Conservation (phyloP, 1,140 invertebrate genomes). For the Campoletis sonorensis region DNA sequence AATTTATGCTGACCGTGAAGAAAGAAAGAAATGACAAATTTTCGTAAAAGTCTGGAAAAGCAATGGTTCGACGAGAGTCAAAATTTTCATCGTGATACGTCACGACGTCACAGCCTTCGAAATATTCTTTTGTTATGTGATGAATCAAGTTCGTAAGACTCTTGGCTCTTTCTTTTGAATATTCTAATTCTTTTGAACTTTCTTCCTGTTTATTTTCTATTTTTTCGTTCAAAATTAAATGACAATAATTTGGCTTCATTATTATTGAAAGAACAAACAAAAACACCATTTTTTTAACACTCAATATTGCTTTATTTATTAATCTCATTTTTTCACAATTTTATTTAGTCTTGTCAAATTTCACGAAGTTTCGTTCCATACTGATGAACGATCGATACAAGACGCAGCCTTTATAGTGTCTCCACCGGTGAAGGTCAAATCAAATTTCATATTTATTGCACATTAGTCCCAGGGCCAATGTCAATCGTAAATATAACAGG, state of each 20-base stretch:
- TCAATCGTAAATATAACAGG: conserved; percentile 23
- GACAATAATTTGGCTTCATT: background rate
- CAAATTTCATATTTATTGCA: conserved; percentile 42
- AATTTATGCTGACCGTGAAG: conserved; percentile 34
- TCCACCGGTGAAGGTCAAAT: conserved; percentile 1
- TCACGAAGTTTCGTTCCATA: conserved; percentile 8
- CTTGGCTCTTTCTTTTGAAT: conserved; percentile 25
- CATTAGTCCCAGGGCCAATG: conserved; percentile 8
- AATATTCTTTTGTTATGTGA: conserved; percentile 44
- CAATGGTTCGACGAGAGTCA: background rate
- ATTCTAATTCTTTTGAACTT: background rate
- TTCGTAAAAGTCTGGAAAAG: conserved; percentile 29
- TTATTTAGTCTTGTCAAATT: background rate
- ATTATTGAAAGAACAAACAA: background rate
- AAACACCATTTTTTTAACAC: background rate
- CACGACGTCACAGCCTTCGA: conserved; percentile 45
- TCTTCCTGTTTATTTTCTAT: background rate
- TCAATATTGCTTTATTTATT: background rate
- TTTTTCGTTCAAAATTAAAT: background rate
- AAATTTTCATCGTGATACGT: conserved; percentile 43
- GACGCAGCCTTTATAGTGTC: conserved; percentile 4
- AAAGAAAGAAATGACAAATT: conserved; percentile 27
- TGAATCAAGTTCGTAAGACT: conserved; percentile 42
- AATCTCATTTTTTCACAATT: background rate
- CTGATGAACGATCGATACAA: conserved; percentile 6